Conservation (phyloP, 2,888 invertebrate genomes). For the Strigamia maritima region DNA sequence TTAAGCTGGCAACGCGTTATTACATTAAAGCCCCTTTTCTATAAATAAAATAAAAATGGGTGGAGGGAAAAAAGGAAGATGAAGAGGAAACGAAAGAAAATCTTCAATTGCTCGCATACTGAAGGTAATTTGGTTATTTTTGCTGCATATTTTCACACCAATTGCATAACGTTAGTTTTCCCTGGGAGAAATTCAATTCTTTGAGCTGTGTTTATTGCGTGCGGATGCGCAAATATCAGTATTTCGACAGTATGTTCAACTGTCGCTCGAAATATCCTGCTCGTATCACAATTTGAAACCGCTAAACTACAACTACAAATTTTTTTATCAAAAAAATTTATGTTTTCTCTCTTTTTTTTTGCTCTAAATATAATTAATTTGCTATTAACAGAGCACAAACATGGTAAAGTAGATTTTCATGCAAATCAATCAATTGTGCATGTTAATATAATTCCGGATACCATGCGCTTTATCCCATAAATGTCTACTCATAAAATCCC, state of each 20-base stretch:
- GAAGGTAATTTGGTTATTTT: not conserved
- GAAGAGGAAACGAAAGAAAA: not conserved
- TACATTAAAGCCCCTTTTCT: not conserved
- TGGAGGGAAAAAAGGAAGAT: no score
- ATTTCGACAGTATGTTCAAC: not conserved
- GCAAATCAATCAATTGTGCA: slow-evolving; percentile 18
- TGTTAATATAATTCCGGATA: not conserved
- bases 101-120: not conserved
- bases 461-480: not conserved
- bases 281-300: not conserved
- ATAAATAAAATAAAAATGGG: not conserved
- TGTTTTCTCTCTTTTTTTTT: not conserved
- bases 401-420: not conserved
- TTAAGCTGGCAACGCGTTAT: not conserved
- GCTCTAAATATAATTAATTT: not conserved
- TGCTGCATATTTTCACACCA: not conserved
- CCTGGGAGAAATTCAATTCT: slow-evolving; percentile 8
- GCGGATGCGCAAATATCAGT: not conserved
- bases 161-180: not conserved
- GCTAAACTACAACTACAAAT: not conserved
- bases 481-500: not conserved
- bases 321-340: not conserved
- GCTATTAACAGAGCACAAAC: not conserved
- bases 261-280: not conserved
- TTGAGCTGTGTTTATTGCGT: not conserved